A percentile compares a stretch with the other conserved stretches of the same genome.
phyloP scores from a whole-genome alignment of 2,888 invertebrate genomes.

The Taphrorychus bicolor region DNA sequence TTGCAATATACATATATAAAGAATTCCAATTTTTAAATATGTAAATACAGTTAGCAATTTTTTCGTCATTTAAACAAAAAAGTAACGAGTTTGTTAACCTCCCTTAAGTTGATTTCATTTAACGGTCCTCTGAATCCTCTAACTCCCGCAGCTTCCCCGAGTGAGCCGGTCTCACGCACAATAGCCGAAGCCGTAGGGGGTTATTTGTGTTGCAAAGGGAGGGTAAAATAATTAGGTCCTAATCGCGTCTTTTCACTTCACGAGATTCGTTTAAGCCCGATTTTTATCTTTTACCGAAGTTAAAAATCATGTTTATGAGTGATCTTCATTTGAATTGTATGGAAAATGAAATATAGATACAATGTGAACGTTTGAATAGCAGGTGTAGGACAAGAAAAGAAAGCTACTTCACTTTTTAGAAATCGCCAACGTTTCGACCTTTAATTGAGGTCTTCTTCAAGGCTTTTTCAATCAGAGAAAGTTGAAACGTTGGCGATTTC shows the following conservation, averaged over 20 bases:
- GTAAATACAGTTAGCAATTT: not conserved
- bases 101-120: not conserved
- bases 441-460: too few species aligned
- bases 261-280: conserved; percentile 7
- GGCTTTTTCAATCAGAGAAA: too few species aligned
- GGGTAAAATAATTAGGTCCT: conserved; percentile 15
- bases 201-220: conserved; percentile 26
- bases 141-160: conserved; percentile 6
- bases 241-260: conserved; percentile 23
- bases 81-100: not conserved
- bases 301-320: not conserved
- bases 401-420: too few species aligned
- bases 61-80: not conserved
- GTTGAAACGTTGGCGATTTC: too few species aligned
- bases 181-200: conserved; percentile 37
- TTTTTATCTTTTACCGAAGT: not conserved
- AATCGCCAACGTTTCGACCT: too few species aligned
- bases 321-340: too few species aligned
- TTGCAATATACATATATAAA: too few species aligned
- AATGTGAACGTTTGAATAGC: too few species aligned
- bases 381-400: too few species aligned
- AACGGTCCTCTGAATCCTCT: not conserved
- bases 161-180: conserved; percentile 33
- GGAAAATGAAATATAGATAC: too few species aligned
- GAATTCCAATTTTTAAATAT: too few species aligned